A percentile compares a stretch with the other conserved stretches of the same genome.
phyloP scores from a whole-genome alignment of 2,888 invertebrate species.

The Lasioglossum villosulum region DNA sequence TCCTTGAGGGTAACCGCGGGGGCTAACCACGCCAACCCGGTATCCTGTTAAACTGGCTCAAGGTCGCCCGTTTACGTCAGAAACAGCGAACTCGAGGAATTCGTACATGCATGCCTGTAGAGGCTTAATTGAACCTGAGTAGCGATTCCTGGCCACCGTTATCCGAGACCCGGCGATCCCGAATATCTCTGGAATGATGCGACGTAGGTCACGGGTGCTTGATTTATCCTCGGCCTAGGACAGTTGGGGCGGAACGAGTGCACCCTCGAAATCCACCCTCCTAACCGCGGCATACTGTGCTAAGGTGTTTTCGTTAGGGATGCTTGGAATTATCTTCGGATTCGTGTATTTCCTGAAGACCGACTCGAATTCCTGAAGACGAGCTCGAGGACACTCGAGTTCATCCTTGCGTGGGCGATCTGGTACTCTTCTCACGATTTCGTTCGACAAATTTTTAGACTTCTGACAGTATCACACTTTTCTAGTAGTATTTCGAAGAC shows the following conservation, averaged over 20 bases:
- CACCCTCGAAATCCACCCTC: neutral
- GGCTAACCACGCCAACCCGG: conserved; percentile 33
- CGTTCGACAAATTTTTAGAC: neutral
- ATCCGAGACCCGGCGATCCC: neutral
- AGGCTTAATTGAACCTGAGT: conserved; percentile 50
- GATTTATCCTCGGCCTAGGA: neutral
- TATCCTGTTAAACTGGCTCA: conserved; percentile 63
- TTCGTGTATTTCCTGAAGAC: neutral
- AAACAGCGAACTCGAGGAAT: conserved; percentile 60
- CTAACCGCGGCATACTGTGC: neutral
- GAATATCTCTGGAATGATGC: neutral
- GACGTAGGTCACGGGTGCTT: neutral
- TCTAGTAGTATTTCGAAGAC: neutral
- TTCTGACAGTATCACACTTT: neutral
- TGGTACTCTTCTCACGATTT: neutral
- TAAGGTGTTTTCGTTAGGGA: neutral
- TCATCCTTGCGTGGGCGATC: neutral
- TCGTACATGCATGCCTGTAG: conserved; percentile 46
- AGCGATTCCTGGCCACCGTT: conserved; percentile 35
- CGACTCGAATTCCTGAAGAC: neutral
- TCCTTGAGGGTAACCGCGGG: conserved; percentile 32
- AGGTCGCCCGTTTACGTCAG: conserved; percentile 63
- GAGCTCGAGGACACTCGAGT: neutral
- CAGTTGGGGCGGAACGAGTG: neutral
- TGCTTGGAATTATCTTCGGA: neutral